Percentiles rank a stretch among this genome's conserved stretches.
These are phyloP conservation scores for Tetragonisca angustula DNA, from an alignment of 2,888 invertebrate genomes.

Conservation along the genomic window DNA sequence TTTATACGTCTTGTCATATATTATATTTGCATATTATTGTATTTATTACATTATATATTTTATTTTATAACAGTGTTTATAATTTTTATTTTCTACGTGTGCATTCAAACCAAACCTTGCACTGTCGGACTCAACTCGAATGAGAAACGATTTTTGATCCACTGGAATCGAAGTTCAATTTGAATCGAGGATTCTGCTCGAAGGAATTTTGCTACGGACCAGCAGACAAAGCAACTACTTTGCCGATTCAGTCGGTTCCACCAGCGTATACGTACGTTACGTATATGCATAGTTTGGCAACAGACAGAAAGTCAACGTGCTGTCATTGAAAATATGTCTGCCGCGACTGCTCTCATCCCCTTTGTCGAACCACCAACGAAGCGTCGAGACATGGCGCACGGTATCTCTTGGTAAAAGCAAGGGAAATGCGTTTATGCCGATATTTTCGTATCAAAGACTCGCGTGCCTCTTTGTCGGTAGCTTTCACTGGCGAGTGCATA, in stretches of 20 bases:
- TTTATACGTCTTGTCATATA: no score
- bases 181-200: not conserved
- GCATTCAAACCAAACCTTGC: no score
- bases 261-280: not conserved
- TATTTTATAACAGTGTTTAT: no score
- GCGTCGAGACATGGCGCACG: constrained; percentile 27
- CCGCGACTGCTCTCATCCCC: constrained; percentile 27
- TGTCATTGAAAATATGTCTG: constrained; percentile 30
- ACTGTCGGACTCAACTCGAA: no score
- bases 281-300: not conserved
- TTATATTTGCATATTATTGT: no score
- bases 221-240: not conserved
- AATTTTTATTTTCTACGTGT: no score
- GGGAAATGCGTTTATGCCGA: constrained; percentile 71
- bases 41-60: no score
- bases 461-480: constrained; percentile 32
- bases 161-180: no score
- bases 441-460: constrained; percentile 57
- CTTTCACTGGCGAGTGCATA: constrained; percentile 24
- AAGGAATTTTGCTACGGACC: not conserved
- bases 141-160: no score
- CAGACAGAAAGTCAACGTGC: constrained; percentile 21
- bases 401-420: constrained; percentile 65
- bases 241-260: constrained; percentile 15
- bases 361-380: constrained; percentile 60